Percentiles rank a stretch among this genome's conserved stretches.
Evolutionary conservation across 1,140 invertebrate genomes (phyloP).

Genomic region (Bombyx mandarina): DNA sequence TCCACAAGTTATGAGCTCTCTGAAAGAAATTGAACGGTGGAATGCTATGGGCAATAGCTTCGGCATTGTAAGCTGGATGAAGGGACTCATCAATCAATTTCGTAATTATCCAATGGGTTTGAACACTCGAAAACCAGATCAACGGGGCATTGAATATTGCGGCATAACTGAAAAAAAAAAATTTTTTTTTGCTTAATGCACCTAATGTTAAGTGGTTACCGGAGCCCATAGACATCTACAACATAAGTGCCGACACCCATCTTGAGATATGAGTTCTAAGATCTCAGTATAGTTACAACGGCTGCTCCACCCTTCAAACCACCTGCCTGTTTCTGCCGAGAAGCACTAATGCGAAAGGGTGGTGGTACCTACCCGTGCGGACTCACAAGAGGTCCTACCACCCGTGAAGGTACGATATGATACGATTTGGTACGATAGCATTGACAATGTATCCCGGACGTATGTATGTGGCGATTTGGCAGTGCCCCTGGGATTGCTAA

Average conservation of each 20-base stretch:
- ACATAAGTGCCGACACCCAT: too few species aligned
- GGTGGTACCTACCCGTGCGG: too few species aligned
- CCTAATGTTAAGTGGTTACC: too few species aligned
- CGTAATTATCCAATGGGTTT: conserved; percentile 17
- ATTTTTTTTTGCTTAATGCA: neutral
- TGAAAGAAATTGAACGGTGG: conserved; percentile 23
- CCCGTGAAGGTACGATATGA: neutral
- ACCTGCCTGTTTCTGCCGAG: neutral
- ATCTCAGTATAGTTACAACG: too few species aligned
- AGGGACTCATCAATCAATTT: conserved; percentile 18
- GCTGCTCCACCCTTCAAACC: too few species aligned
- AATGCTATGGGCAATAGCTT: conserved; percentile 11
- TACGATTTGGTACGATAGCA: neutral
- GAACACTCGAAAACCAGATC: conserved; percentile 20
- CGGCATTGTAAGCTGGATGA: conserved; percentile 20
- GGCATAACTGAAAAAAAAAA: conserved; percentile 15
- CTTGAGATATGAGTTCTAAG: too few species aligned
- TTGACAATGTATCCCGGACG: neutral
- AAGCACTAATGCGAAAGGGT: neutral
- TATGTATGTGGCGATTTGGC: neutral
- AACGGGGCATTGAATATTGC: conserved; percentile 22
- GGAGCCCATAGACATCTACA: too few species aligned
- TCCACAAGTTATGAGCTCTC: conserved; percentile 13
- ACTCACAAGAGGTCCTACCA: neutral
- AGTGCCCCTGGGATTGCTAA: neutral